Base-by-base conservation (phyloP, 1,140 invertebrate species). In the Drosophila pseudoananassae region DNA sequence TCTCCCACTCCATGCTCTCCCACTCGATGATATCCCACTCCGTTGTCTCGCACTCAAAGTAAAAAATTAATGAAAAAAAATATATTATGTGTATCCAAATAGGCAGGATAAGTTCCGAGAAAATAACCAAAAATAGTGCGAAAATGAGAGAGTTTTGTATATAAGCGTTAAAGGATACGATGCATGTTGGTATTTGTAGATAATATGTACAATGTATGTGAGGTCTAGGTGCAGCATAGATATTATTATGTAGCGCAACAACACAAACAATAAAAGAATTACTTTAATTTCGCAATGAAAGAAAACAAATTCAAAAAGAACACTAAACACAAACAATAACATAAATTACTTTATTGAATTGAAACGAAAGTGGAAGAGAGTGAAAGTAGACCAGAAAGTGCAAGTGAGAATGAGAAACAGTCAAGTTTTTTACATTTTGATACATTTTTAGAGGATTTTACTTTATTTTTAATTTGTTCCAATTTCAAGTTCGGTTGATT, bases 1-100 rank as follows among this genome's bases (percentile, higher is more conserved):
- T 92, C 47, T 92, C 91, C 57, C 90, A 92, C 75, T 92, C 90
- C 54, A 91, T 91, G 90, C 78, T 91, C 56, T 90, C 90, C 64
- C 90, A 91, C 76, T 91, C 90, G 33, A 84, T 85, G 68, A 81
- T 91, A 64, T 91, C 90, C 27, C 90, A 91, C 49, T 91, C 90
- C 17, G 77, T 90, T 63, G 85, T 90, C 60, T 91, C 90, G 60
- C 90, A 91, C 50, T 90, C 87, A 12, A 88, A 88, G 69, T 88
- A 89, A 65, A 69, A 29, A 23, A 36, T 3, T 15, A 5, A 9
- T 3, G 3, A 27, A 33, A 8, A n/a, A 9, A 17, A 33, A 25
- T 15, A 14, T 40, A 40, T 33, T 33, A 43, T 17, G 40, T 43
- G 14, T 43, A 43, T 43, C 57, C 33, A 25, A 50, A 9, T 12